Conservation (phyloP, 2,888 invertebrate genomes). For the Drosophila niveifrons region DNA sequence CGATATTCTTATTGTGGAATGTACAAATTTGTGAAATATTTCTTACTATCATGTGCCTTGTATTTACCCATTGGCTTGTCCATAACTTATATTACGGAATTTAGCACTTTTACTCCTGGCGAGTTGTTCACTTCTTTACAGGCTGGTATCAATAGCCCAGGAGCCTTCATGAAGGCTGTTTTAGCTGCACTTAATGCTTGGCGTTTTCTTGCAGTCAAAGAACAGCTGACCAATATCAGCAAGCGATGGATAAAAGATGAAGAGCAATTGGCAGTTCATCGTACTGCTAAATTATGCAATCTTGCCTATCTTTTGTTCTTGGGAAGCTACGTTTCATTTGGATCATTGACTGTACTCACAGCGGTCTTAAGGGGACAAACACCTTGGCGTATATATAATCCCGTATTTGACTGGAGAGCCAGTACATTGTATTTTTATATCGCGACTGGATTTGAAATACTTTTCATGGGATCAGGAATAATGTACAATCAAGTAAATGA, state of each 20-base stretch:
- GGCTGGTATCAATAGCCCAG: slow-evolving; percentile 39
- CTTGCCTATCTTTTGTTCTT: slow-evolving; percentile 33
- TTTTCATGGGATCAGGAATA: slow-evolving; percentile 18
- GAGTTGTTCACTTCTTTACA: slow-evolving; percentile 61
- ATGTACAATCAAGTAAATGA: slow-evolving; percentile 40
- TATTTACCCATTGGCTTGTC: slow-evolving; percentile 42
- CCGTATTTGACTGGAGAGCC: slow-evolving; percentile 43
- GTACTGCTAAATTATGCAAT: slow-evolving; percentile 40
- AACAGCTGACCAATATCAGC: slow-evolving; percentile 33
- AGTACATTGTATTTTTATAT: slow-evolving; percentile 22
- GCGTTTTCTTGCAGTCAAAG: slow-evolving; percentile 28
- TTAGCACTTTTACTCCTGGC: slow-evolving; percentile 47
- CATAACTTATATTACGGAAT: slow-evolving; percentile 32
- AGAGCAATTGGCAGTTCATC: slow-evolving; percentile 42
- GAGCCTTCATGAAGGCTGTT: slow-evolving; percentile 29
- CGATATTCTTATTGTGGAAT: background rate
- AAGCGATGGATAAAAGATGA: slow-evolving; percentile 15
- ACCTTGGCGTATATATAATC: slow-evolving; percentile 55
- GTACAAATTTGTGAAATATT: slow-evolving; percentile 16
- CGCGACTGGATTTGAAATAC: slow-evolving; percentile 26
- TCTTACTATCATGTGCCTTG: slow-evolving; percentile 14
- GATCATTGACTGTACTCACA: slow-evolving; percentile 11
- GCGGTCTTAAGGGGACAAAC: slow-evolving; percentile 10
- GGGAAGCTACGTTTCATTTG: slow-evolving; percentile 28
- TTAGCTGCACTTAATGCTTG: slow-evolving; percentile 23